A percentile compares a stretch with the other conserved stretches of the same genome.
phyloP scores from a whole-genome alignment of 1,140 invertebrate species.

The Halesus radiatus region DNA sequence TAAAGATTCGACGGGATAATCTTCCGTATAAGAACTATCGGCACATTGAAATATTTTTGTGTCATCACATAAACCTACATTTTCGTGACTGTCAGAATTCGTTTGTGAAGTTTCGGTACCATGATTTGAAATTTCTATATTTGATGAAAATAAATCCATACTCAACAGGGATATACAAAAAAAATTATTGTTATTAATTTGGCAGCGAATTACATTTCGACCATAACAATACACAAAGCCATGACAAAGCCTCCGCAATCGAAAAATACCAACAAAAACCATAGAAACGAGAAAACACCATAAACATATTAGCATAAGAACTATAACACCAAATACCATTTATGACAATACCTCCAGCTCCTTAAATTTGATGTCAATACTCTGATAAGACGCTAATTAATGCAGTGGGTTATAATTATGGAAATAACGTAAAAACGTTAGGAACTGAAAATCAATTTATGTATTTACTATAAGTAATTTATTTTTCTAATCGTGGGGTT shows the following conservation, averaged over 20 bases:
- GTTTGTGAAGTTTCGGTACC: conserved; percentile 35
- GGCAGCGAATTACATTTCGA: conserved; percentile 32
- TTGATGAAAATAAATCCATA: conserved; percentile 42
- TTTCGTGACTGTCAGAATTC: conserved; percentile 40
- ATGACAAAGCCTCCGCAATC: conserved; percentile 36
- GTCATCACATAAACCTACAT: conserved; percentile 42
- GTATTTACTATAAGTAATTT: too few relatives aligned
- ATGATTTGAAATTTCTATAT: conserved; percentile 35
- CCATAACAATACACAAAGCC: conserved; percentile 43
- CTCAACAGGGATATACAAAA: conserved; percentile 20
- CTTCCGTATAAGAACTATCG: conserved; percentile 25
- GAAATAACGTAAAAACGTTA: too few relatives aligned
- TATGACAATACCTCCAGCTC: too few relatives aligned
- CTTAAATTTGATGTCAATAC: too few relatives aligned
- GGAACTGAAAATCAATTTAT: too few relatives aligned
- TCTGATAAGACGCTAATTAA: too few relatives aligned
- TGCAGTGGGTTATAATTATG: too few relatives aligned
- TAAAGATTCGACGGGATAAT: conserved; percentile 22
- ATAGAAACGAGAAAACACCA: conserved; percentile 12
- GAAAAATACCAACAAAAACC: conserved; percentile 39
- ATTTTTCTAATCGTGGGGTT: too few relatives aligned
- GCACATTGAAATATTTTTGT: conserved; percentile 36
- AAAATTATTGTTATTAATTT: conserved; percentile 14
- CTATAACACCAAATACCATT: too few relatives aligned
- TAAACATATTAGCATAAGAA: background rate